A percentile compares a stretch with the other conserved stretches of the same genome.
These are phyloP conservation scores for Orycteropus afer DNA, from an alignment of 2,113 vertebrate genomes.

Conservation along the genomic window DNA sequence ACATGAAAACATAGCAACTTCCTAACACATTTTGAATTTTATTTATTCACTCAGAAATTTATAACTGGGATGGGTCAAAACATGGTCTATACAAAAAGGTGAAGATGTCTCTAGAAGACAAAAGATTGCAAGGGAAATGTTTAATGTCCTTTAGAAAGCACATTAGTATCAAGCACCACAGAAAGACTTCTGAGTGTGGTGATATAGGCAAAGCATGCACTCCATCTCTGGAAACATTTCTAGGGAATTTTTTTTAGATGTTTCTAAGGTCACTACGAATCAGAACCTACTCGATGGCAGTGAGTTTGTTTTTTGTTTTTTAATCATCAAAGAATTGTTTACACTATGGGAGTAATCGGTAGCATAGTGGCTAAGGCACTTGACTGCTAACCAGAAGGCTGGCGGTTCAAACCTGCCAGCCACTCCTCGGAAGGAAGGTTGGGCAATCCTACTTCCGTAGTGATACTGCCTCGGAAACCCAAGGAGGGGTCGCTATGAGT, in stretches of 20 bases:
- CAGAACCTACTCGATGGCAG: no score
- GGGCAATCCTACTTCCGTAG: no score
- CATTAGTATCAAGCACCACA: background rate
- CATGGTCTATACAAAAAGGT: background rate
- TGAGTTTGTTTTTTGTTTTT: no score
- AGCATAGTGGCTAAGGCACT: no score
- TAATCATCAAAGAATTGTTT: no score
- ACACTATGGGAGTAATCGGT: no score
- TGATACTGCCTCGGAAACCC: no score
- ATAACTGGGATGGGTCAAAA: conserved; percentile 11
- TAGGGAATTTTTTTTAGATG: background rate
- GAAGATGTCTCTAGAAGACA: background rate
- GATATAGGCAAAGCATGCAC: background rate
- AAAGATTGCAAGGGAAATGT: background rate
- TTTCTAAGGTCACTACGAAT: no score
- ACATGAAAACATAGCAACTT: background rate
- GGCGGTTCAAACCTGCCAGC: no score
- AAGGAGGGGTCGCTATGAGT: no score
- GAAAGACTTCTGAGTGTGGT: background rate
- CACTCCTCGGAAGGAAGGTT: no score
- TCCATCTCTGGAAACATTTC: background rate
- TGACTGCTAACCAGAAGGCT: no score
- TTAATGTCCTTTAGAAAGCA: background rate
- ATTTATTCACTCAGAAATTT: conserved; percentile 21
- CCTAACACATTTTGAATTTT: background rate